Conservation (phyloP, 2,797 vertebrate genomes). For the Linurgus olivaceus region DNA sequence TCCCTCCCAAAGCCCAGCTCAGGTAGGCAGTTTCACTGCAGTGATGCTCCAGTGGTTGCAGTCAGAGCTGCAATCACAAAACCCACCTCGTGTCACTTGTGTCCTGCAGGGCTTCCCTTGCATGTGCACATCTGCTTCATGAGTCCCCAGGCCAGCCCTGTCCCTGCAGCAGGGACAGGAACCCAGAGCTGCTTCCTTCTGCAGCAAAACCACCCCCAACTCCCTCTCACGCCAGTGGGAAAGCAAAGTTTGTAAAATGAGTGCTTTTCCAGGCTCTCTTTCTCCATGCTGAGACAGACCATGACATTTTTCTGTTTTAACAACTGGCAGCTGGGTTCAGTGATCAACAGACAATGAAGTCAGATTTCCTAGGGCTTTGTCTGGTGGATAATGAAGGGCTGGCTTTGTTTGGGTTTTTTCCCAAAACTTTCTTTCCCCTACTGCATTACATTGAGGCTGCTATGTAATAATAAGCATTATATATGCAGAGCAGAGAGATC, state of each 20-base stretch:
- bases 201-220: not conserved
- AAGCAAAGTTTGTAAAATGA: not conserved
- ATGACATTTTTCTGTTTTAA: not conserved
- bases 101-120: not conserved
- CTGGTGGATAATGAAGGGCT: not conserved
- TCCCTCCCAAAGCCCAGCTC: not conserved
- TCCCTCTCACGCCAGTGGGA: not conserved
- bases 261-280: not conserved
- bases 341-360: not conserved
- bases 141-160: not conserved
- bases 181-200: not conserved
- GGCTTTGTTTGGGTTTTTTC: not conserved
- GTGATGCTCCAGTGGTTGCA: not conserved
- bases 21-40: not conserved
- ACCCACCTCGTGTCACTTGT: not conserved
- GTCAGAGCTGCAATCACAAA: not conserved
- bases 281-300: not conserved
- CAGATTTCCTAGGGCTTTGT: not conserved
- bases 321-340: not conserved
- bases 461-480: not conserved
- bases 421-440: not conserved
- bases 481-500: not conserved
- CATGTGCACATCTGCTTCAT: not conserved
- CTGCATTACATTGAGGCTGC: not conserved
- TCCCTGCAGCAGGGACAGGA: not conserved